A percentile compares a stretch with the other conserved stretches of the same genome.
These are phyloP conservation scores for Pimpla rufipes DNA, from an alignment of 2,888 invertebrate genomes.

Conservation along the genomic window DNA sequence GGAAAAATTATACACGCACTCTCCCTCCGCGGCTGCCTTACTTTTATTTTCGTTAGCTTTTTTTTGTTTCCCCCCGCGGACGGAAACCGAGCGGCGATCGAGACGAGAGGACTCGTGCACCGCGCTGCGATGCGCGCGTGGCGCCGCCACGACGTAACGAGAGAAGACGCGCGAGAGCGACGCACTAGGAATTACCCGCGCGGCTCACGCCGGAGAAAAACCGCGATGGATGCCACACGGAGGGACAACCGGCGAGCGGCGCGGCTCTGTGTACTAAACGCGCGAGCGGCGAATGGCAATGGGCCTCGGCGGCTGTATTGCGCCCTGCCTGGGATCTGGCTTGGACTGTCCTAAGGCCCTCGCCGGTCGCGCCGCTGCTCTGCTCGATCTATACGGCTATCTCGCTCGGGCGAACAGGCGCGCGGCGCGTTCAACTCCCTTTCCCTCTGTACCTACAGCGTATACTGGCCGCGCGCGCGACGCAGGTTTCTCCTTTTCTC, in stretches of 20 bases:
- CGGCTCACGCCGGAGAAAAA: neutral
- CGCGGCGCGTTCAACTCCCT: constrained; percentile 37
- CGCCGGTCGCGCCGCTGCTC: constrained; percentile 59
- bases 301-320: constrained; percentile 43
- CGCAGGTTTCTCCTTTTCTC: constrained; percentile 61
- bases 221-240: constrained; percentile 21
- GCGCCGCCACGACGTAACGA: neutral
- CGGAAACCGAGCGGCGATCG: neutral
- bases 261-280: neutral
- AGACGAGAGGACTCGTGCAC: neutral
- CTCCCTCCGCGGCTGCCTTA: constrained; percentile 3
- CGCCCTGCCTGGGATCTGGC: constrained; percentile 70
- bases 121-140: neutral
- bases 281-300: constrained; percentile 27
- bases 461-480: constrained; percentile 32
- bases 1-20: neutral
- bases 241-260: neutral
- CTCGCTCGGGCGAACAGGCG: constrained; percentile 41
- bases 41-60: constrained; percentile 2
- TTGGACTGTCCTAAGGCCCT: constrained; percentile 72
- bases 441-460: constrained; percentile 14
- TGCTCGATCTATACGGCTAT: constrained; percentile 47
- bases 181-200: constrained; percentile 8
- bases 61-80: neutral
- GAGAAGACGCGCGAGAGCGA: neutral